Conservation (phyloP, 1,140 invertebrate species). For the Maniola jurtina region DNA sequence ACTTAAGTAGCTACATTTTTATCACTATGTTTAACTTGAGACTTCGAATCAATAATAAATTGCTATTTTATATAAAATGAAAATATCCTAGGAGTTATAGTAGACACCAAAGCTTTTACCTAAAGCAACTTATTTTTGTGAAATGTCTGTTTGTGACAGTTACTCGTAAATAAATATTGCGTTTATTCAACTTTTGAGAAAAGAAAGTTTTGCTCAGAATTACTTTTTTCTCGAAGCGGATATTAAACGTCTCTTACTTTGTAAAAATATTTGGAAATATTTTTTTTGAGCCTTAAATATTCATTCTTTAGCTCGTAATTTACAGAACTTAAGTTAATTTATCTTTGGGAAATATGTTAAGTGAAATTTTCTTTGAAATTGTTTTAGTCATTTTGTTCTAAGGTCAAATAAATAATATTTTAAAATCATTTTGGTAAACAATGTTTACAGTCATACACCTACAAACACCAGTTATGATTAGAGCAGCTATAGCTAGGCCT, state of each 20-base stretch:
- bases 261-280: slow-evolving; percentile 5
- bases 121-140: neutral
- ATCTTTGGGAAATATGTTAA: too few relatives aligned
- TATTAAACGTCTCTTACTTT: neutral
- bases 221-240: neutral
- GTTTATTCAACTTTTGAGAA: slow-evolving; percentile 1
- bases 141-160: neutral
- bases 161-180: slow-evolving; percentile 2
- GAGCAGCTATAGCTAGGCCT: too few relatives aligned
- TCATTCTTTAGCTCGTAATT: neutral
- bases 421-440: too few relatives aligned
- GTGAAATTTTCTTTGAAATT: too few relatives aligned
- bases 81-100: neutral
- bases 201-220: neutral
- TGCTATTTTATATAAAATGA: neutral
- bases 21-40: too few relatives aligned
- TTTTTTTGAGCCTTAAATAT: neutral
- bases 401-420: too few relatives aligned
- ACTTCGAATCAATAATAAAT: too few relatives aligned
- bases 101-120: neutral
- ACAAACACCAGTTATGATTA: too few relatives aligned
- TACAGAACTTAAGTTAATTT: neutral
- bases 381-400: too few relatives aligned
- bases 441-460: too few relatives aligned
- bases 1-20: too few relatives aligned